Conservation (phyloP, 2,797 vertebrate genomes). For the Uromys caudimaculatus region DNA sequence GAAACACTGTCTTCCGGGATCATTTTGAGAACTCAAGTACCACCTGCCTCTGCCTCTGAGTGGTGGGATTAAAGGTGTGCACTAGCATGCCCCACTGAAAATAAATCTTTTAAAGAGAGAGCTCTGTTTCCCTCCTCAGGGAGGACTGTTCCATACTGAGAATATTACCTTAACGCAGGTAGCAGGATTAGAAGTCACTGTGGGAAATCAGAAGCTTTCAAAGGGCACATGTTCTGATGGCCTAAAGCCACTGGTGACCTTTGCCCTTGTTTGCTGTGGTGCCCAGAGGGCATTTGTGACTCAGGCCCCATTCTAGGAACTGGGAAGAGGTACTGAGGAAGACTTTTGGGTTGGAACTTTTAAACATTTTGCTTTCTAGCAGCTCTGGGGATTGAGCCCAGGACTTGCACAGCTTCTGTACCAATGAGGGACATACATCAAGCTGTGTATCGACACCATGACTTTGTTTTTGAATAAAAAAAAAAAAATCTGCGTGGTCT, state of each 20-base stretch:
- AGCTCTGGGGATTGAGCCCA: background rate
- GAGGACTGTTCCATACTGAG: background rate
- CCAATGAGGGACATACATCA: background rate
- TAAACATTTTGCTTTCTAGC: background rate
- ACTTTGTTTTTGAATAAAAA: background rate
- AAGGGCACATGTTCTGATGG: background rate
- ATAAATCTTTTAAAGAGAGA: background rate
- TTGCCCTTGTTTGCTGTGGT: background rate
- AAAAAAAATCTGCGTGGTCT: background rate
- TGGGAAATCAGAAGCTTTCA: background rate
- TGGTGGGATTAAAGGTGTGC: background rate
- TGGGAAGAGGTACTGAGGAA: background rate
- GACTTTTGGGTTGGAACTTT: background rate
- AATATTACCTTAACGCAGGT: background rate
- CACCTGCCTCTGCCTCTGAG: background rate
- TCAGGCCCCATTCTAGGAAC: background rate
- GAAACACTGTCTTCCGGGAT: background rate
- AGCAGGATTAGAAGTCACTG: background rate
- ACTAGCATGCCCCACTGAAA: background rate
- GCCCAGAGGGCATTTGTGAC: conserved; percentile 18
- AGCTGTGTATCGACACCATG: background rate
- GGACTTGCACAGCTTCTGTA: background rate
- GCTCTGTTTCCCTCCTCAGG: background rate
- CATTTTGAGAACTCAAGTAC: background rate
- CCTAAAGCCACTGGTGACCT: background rate